phyloP scores from a whole-genome alignment of 2,113 vertebrate genomes.

The Tupaia tana region DNA sequence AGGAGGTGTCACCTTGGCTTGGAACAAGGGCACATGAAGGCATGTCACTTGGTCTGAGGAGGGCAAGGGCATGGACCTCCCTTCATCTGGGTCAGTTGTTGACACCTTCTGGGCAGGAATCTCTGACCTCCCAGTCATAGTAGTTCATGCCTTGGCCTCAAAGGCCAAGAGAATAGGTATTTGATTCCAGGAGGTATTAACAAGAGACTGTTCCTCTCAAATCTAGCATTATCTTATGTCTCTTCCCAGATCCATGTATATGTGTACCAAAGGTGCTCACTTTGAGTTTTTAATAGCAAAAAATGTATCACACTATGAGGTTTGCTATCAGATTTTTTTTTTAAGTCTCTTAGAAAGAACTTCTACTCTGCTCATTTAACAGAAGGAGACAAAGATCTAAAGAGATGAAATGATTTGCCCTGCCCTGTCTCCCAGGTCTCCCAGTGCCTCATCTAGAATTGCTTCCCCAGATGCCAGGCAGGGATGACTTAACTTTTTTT shows the following conservation, averaged over 20 bases:
- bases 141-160: not conserved
- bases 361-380: not conserved
- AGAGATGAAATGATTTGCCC: not conserved
- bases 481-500: not conserved
- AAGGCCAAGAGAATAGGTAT: not conserved
- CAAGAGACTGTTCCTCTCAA: fast-evolving
- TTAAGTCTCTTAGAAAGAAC: not conserved
- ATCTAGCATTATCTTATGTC: not conserved
- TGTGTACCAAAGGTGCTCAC: not conserved
- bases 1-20: not conserved
- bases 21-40: not conserved
- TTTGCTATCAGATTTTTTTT: not conserved
- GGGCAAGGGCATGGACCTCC: not conserved
- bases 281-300: not conserved
- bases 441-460: not conserved
- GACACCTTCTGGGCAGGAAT: not conserved
- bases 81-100: not conserved
- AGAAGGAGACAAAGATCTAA: not conserved
- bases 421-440: not conserved
- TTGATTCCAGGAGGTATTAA: too few species aligned
- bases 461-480: not conserved
- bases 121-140: not conserved
- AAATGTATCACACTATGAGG: not conserved
- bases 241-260: not conserved
- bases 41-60: not conserved